A percentile compares a stretch with the other conserved stretches of the same genome.
Evolutionary conservation across 2,888 invertebrate genomes (phyloP).

Genomic region (Listrodromus nycthemerus): DNA sequence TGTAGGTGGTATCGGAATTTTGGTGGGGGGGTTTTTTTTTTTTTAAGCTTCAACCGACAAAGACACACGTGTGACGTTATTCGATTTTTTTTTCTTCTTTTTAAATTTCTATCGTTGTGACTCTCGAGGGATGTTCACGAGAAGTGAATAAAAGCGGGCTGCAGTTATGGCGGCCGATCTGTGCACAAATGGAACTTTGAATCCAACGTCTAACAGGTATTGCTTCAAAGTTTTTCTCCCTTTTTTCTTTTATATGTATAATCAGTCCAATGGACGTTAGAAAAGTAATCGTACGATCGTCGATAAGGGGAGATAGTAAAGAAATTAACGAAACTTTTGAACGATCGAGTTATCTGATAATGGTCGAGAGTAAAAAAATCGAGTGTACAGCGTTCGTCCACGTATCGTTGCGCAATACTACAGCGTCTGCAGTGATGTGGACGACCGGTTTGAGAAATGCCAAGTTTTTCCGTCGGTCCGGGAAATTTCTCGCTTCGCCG

Average conservation of each 20-base stretch:
- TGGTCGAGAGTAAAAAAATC: neutral
- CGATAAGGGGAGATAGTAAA: slow-evolving; percentile 39
- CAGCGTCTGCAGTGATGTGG: neutral
- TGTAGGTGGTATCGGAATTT: too few relatives aligned
- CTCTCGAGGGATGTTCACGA: slow-evolving; percentile 28
- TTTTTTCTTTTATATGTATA: slow-evolving; percentile 11
- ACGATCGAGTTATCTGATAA: slow-evolving; percentile 31
- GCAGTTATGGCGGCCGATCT: slow-evolving; percentile 81
- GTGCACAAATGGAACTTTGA: slow-evolving; percentile 79
- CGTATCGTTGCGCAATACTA: slow-evolving; percentile 1
- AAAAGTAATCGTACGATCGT: neutral
- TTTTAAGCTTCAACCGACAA: neutral
- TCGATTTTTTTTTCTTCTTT: neutral
- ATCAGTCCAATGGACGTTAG: neutral
- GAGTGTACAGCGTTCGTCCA: slow-evolving; percentile 29
- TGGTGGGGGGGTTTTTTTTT: slow-evolving; percentile 19
- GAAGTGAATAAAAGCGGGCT: slow-evolving; percentile 59
- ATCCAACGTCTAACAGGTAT: slow-evolving; percentile 79
- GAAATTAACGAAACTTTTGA: slow-evolving; percentile 32
- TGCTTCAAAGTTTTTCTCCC: neutral
- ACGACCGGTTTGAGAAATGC: neutral
- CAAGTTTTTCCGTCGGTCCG: too few relatives aligned
- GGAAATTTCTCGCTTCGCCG: too few relatives aligned
- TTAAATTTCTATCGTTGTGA: slow-evolving; percentile 29
- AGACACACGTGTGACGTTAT: slow-evolving; percentile 4